phyloP scores from a whole-genome alignment of 1,140 invertebrate species.

The Chionoecetes opilio region DNA sequence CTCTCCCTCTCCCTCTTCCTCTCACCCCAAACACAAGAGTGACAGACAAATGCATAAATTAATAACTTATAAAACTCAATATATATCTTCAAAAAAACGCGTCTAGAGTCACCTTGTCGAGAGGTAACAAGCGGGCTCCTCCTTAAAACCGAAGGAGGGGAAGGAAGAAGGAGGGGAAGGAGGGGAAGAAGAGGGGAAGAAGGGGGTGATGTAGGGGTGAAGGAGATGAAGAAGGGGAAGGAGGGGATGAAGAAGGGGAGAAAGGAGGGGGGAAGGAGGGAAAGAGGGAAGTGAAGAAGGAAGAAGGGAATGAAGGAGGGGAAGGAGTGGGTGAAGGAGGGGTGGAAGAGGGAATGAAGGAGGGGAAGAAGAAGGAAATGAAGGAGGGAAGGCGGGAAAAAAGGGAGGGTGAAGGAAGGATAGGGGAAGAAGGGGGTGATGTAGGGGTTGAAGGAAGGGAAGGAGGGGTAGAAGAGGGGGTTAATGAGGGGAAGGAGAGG shows the following conservation, averaged over 20 bases:
- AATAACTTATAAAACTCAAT: constrained; percentile 31
- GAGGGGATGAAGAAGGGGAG: not conserved
- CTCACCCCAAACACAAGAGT: not conserved
- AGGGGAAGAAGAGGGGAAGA: not conserved
- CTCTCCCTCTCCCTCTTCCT: not conserved
- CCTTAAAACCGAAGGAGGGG: not conserved
- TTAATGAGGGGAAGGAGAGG: too few species aligned
- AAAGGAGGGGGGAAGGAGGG: not conserved
- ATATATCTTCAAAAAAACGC: not conserved
- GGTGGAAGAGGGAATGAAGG: too few species aligned
- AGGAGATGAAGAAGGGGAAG: not conserved
- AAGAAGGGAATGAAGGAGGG: not conserved
- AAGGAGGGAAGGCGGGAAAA: too few species aligned
- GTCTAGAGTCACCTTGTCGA: not conserved
- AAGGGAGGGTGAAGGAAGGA: too few species aligned
- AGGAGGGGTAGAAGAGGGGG: too few species aligned
- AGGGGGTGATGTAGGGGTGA: too few species aligned
- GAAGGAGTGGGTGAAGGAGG: too few species aligned
- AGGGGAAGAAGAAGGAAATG: too few species aligned
- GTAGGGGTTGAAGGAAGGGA: too few species aligned
- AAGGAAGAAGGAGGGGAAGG: not conserved
- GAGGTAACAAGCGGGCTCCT: not conserved
- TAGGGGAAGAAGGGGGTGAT: not conserved
- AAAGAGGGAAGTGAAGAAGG: not conserved
- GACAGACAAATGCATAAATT: not conserved